Evolutionary conservation across 64 coral and sea anemone genomes (phyloP).

Genomic region (Pachyseris speciosa): DNA sequence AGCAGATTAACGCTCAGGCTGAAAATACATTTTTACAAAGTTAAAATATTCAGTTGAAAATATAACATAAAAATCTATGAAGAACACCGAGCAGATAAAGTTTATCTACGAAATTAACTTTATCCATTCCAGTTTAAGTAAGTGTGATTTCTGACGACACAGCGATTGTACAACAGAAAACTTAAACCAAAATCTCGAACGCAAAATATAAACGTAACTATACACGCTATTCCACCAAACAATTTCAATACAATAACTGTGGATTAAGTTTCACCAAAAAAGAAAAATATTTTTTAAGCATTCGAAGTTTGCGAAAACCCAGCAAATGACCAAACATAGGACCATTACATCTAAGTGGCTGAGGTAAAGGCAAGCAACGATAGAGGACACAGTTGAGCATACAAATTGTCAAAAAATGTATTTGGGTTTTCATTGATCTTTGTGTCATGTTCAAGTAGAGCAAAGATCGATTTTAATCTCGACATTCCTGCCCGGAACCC

Average conservation of each 20-base stretch:
- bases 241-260: neutral
- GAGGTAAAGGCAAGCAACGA: neutral
- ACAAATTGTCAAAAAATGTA: neutral
- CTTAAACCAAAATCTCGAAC: neutral
- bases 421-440: neutral
- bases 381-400: neutral
- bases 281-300: neutral
- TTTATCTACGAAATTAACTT: too few species aligned
- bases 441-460: neutral
- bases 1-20: neutral
- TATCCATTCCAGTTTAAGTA: too few species aligned
- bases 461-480: constrained; percentile 28
- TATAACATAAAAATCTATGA: too few species aligned
- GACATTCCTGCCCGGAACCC: neutral
- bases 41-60: too few species aligned
- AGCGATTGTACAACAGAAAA: neutral
- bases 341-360: neutral
- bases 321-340: neutral
- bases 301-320: neutral
- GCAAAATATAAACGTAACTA: neutral
- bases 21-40: too few species aligned
- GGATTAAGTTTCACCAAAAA: neutral
- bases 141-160: too few species aligned
- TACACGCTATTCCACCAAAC: too few species aligned
- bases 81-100: too few species aligned